Evolutionary conservation across 2,888 invertebrate genomes (phyloP).

Genomic region (Pyrrhopygopsis socrates): DNA sequence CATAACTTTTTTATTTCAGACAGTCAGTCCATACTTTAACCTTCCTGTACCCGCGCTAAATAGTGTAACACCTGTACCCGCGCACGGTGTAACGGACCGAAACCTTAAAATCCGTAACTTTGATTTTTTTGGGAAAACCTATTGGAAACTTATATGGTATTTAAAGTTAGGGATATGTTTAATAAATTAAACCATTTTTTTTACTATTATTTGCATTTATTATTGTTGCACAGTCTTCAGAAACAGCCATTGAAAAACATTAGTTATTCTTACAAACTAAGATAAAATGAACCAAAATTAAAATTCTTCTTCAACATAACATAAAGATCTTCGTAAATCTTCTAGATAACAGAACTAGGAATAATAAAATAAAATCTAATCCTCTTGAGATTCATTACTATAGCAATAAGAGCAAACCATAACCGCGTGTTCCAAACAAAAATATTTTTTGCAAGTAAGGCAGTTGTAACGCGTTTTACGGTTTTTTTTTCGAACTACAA

Average conservation of each 20-base stretch:
- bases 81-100: conserved; percentile 43
- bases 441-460: conserved; percentile 43
- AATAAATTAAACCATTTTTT: conserved; percentile 41
- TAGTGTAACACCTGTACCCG: conserved; percentile 27
- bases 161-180: conserved; percentile 52
- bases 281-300: conserved; percentile 39
- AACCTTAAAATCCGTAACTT: conserved; percentile 45
- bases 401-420: conserved; percentile 45
- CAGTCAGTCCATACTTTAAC: too few relatives aligned
- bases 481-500: conserved; percentile 51
- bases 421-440: conserved; percentile 42
- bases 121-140: conserved; percentile 41
- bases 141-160: conserved; percentile 41
- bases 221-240: conserved; percentile 50
- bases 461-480: conserved; percentile 52
- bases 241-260: conserved; percentile 48
- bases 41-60: conserved; percentile 25
- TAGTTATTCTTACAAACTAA: conserved; percentile 41
- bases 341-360: conserved; percentile 37
- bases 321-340: conserved; percentile 45
- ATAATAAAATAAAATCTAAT: conserved; percentile 34
- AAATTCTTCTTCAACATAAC: conserved; percentile 49
- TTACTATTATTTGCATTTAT: conserved; percentile 46
- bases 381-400: conserved; percentile 46
- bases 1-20: too few relatives aligned